Conservation (phyloP, 1,140 invertebrate genomes). For the Tigriopus japonicus region DNA sequence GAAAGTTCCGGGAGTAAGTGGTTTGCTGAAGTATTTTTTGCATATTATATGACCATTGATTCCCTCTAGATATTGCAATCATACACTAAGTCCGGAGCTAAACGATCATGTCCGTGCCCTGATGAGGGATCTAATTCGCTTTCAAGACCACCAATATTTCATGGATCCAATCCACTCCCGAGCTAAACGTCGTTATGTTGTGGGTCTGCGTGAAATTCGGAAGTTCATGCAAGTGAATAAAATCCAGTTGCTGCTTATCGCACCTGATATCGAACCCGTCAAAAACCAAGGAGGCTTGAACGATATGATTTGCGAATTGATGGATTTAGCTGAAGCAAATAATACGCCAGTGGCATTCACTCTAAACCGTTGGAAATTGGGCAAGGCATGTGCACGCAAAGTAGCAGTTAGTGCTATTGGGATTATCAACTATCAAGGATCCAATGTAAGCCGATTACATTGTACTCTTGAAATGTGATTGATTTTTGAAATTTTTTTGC, state of each 20-base stretch:
- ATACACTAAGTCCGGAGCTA: constrained; percentile 15
- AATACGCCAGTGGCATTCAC: constrained; percentile 34
- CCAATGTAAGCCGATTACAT: constrained; percentile 26
- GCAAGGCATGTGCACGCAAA: constrained; percentile 32
- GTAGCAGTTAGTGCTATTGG: constrained; percentile 35
- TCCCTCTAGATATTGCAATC: constrained; percentile 14
- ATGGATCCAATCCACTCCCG: constrained; percentile 38
- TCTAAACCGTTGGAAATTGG: constrained; percentile 30
- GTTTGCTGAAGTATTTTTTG: too few species aligned
- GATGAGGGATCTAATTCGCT: constrained; percentile 34
- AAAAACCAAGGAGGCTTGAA: constrained; percentile 22
- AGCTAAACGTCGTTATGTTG: constrained; percentile 33
- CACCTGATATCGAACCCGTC: constrained; percentile 30
- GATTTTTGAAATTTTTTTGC: too few species aligned
- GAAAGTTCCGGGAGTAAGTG: too few species aligned
- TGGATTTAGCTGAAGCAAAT: constrained; percentile 28
- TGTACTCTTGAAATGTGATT: too few species aligned
- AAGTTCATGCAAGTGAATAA: constrained; percentile 35
- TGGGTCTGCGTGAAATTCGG: constrained; percentile 37
- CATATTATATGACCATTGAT: too few species aligned
- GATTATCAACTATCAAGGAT: constrained; percentile 35
- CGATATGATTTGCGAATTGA: constrained; percentile 28
- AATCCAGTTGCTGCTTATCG: constrained; percentile 37
- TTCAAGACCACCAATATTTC: constrained; percentile 37
- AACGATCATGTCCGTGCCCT: constrained; percentile 19